These are phyloP conservation scores for Erebia palarica DNA, from an alignment of 2,888 invertebrate species.

Conservation along the genomic window DNA sequence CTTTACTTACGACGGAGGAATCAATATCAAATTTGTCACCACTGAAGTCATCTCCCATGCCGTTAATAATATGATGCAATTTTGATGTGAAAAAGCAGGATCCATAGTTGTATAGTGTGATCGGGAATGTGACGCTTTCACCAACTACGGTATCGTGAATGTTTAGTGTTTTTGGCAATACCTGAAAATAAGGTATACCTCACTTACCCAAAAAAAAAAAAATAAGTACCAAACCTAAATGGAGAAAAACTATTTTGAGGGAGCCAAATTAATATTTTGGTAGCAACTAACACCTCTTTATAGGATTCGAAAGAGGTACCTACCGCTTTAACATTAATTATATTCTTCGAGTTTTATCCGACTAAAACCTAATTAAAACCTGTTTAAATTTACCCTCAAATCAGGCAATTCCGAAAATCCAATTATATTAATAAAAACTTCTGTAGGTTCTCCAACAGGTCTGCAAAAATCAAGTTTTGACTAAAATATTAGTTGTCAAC, in stretches of 20 bases:
- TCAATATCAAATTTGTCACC: conserved; percentile 66
- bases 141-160: conserved; percentile 68
- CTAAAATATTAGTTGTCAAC: no score
- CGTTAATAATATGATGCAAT: conserved; percentile 58
- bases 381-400: conserved; percentile 55
- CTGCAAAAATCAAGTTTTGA: conserved; percentile 49
- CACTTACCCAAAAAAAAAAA: background rate
- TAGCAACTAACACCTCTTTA: no score
- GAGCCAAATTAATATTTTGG: background rate
- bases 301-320: no score
- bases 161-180: conserved; percentile 64
- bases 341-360: background rate
- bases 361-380: background rate
- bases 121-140: conserved; percentile 49
- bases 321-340: background rate
- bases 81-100: conserved; percentile 70
- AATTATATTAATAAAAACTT: conserved; percentile 63
- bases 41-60: conserved; percentile 67
- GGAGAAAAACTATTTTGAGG: background rate
- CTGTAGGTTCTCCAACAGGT: conserved; percentile 69
- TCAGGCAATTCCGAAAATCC: conserved; percentile 74
- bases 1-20: conserved; percentile 57
- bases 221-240: background rate
- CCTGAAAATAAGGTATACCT: conserved; percentile 48
- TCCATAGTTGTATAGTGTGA: conserved; percentile 68